Conservation (phyloP, 2,113 vertebrate species). For the Ceuthmochares aereus region DNA sequence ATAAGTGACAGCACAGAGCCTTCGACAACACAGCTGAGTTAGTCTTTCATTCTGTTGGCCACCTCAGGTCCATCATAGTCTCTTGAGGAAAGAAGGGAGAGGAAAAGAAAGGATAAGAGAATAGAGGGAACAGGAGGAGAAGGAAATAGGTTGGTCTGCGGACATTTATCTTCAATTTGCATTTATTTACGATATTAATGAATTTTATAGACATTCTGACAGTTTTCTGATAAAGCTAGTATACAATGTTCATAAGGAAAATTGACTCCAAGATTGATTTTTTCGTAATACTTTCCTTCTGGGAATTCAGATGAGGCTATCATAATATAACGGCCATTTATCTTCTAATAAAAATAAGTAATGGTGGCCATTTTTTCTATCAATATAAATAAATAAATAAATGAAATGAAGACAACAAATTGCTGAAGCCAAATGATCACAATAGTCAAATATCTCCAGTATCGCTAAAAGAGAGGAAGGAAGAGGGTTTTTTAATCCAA, state of each 20-base stretch:
- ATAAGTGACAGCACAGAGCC: background rate
- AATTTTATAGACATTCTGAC: background rate
- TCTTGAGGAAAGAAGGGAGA: background rate
- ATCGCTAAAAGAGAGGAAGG: background rate
- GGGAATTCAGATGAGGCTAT: background rate
- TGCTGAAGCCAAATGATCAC: background rate
- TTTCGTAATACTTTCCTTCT: fast-evolving
- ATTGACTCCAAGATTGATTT: background rate
- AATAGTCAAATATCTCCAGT: background rate
- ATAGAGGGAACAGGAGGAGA: background rate
- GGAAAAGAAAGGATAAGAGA: background rate
- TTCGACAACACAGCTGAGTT: background rate
- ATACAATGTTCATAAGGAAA: background rate
- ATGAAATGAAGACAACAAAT: background rate
- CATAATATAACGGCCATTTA: background rate
- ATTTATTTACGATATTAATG: background rate
- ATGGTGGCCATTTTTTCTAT: background rate
- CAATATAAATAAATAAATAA: background rate
- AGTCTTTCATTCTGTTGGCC: background rate
- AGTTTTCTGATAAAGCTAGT: background rate
- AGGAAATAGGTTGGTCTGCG: background rate
- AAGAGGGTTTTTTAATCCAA: background rate
- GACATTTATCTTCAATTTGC: background rate
- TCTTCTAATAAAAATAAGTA: background rate
- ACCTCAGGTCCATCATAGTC: background rate